A percentile compares a stretch with the other conserved stretches of the same genome.
Conservation (phyloP, 2,113 vertebrate species). For the Nesoenas mayeri region DNA sequence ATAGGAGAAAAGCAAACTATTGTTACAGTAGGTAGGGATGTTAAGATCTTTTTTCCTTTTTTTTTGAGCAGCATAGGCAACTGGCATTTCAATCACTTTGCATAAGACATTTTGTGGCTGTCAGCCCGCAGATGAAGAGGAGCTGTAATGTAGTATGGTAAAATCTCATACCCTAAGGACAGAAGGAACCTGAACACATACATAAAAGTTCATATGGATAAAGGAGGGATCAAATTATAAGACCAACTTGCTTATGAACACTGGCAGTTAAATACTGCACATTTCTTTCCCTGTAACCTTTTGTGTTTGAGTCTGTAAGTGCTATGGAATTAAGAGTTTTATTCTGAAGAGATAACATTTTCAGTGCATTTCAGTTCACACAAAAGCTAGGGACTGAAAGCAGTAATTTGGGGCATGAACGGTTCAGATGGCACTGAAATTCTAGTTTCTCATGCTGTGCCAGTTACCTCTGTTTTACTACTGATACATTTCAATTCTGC, state of each 20-base stretch:
- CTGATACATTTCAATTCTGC: not conserved
- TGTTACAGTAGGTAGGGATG: not conserved
- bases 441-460: not conserved
- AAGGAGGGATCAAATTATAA: not conserved
- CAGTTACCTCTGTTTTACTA: not conserved
- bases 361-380: constrained; percentile 7
- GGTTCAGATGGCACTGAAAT: not conserved
- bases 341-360: constrained; percentile 13
- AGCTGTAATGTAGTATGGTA: not conserved
- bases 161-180: constrained; percentile 35
- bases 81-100: constrained; percentile 24
- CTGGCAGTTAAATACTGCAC: not conserved
- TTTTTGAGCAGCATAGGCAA: not conserved
- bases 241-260: not conserved
- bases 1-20: not conserved
- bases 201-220: not conserved
- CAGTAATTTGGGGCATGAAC: not conserved
- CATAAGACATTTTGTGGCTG: not conserved
- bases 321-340: not conserved
- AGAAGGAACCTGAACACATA: not conserved
- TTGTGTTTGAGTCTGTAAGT: not conserved
- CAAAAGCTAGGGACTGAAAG: not conserved
- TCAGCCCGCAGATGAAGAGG: not conserved
- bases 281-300: not conserved
- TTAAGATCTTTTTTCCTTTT: not conserved